phyloP scores from a whole-genome alignment of 2,888 invertebrate genomes.

The Fissipunctia ypsillon region DNA sequence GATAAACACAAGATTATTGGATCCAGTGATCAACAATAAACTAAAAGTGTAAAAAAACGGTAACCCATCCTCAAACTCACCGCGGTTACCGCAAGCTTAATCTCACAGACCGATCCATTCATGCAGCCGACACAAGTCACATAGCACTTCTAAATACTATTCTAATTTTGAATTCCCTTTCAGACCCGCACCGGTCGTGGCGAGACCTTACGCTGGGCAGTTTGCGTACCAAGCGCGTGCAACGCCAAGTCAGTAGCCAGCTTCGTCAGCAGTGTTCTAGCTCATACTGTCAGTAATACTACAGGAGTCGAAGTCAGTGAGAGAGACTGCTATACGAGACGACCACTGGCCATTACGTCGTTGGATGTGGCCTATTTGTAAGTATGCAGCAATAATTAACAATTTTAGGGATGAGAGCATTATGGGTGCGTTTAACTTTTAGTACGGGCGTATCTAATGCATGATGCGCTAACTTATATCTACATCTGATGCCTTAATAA shows the following conservation, averaged over 20 bases:
- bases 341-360: slow-evolving; percentile 80
- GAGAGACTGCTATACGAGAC: slow-evolving; percentile 87
- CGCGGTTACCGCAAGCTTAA: not conserved
- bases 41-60: not conserved
- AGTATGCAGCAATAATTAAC: slow-evolving; percentile 60
- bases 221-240: slow-evolving; percentile 92
- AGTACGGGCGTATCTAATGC: too few species aligned
- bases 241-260: slow-evolving; percentile 86
- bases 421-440: too few species aligned
- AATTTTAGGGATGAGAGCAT: too few species aligned
- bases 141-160: not conserved
- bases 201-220: slow-evolving; percentile 91
- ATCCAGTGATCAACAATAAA: not conserved
- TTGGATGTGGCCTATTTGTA: slow-evolving; percentile 84
- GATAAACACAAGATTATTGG: not conserved
- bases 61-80: not conserved
- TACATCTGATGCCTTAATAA: too few species aligned
- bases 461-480: too few species aligned
- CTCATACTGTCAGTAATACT: slow-evolving; percentile 84
- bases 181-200: slow-evolving; percentile 86
- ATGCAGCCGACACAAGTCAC: not conserved
- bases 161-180: slow-evolving; percentile 36
- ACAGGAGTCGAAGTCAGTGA: slow-evolving; percentile 84
- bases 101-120: not conserved
- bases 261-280: slow-evolving; percentile 86